Evolutionary conservation across 2,888 invertebrate genomes (phyloP), one percentile per base, ranked within the genome.

Genomic region (Adelphocoris suturalis): DNA sequence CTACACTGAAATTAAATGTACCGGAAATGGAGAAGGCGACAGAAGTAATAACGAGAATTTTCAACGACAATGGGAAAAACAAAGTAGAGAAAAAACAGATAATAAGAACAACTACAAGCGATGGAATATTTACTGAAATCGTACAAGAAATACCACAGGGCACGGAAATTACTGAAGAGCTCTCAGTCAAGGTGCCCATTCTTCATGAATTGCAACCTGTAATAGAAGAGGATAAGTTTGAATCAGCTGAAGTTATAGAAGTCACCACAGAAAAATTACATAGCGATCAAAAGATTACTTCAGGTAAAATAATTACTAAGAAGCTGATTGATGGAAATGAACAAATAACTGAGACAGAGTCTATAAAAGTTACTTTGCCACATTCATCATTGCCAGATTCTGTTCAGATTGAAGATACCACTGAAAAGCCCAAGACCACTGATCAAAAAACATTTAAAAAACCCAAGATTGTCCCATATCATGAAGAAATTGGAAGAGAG

Each of bases 401-500:
- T 23, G 23, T 23, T 23, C 16, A 75, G 76, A 48, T 19, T 84
- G 86, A 68, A 89, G 80, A 86, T 61, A 13, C 23, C 27, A 80
- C 46, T 76, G 80, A 88, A 46, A 78, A 4, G 37, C 46, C 78
- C 16, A 46, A 28, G 37, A 4, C 7, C 2, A 37, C 37, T 37
- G 37, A 37, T 37, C 9, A 14, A 16, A 16, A 46, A 12, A 78
- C 9, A 76, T 27, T 7, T 16, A 0, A 76, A 0, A 76, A 37
- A 78, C 47, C 28, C 19, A 14, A 14, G 16, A 78, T 27, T 27
- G 75, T 75, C 2, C 13, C 75, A 9, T 75, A 2, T 75, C 4
- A 27, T 92, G 94, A 94, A 93, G 93, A 94, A 46, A 91, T 93
- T 91, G 94, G 94, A n/a, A n/a, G n/a, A 11, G 94, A 94, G 93